Evolutionary conservation across 1,140 invertebrate species (phyloP).

Genomic region (Drosophila bifasciata): DNA sequence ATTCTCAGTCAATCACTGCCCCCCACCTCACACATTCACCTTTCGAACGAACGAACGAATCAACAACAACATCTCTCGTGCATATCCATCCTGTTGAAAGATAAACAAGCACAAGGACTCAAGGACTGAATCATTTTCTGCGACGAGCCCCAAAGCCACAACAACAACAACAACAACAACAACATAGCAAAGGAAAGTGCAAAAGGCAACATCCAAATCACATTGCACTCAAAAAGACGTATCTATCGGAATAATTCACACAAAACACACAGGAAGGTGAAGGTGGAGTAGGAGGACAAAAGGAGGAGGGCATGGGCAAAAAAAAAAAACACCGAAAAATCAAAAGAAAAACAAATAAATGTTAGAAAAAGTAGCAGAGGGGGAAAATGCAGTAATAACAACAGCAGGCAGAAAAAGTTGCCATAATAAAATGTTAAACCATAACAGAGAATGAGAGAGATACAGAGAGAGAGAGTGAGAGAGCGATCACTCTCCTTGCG

Average conservation of each 20-base stretch:
- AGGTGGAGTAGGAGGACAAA: too few relatives aligned
- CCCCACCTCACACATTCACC: too few relatives aligned
- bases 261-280: slow-evolving; percentile 4
- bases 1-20: too few relatives aligned
- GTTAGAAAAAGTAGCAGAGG: slow-evolving; percentile 34
- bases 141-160: slow-evolving; percentile 8
- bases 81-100: too few relatives aligned
- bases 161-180: slow-evolving; percentile 35
- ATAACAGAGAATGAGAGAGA: slow-evolving; percentile 10
- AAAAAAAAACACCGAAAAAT: slow-evolving; percentile 31
- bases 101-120: slow-evolving; percentile 29
- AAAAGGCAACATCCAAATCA: slow-evolving; percentile 68
- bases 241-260: slow-evolving; percentile 53
- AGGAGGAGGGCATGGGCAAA: too few relatives aligned
- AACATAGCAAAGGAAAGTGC: slow-evolving; percentile 24
- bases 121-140: slow-evolving; percentile 28
- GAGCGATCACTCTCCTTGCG: slow-evolving; percentile 30
- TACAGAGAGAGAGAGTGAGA: background rate
- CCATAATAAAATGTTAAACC: slow-evolving; percentile 47
- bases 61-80: background rate
- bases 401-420: slow-evolving; percentile 41
- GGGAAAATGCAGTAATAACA: slow-evolving; percentile 41
- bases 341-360: slow-evolving; percentile 36
- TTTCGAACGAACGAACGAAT: slow-evolving; percentile 8
- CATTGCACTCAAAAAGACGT: slow-evolving; percentile 70